These are phyloP conservation scores for Callionymus lyra DNA, from an alignment of 2,113 vertebrate species.

Conservation along the genomic window DNA sequence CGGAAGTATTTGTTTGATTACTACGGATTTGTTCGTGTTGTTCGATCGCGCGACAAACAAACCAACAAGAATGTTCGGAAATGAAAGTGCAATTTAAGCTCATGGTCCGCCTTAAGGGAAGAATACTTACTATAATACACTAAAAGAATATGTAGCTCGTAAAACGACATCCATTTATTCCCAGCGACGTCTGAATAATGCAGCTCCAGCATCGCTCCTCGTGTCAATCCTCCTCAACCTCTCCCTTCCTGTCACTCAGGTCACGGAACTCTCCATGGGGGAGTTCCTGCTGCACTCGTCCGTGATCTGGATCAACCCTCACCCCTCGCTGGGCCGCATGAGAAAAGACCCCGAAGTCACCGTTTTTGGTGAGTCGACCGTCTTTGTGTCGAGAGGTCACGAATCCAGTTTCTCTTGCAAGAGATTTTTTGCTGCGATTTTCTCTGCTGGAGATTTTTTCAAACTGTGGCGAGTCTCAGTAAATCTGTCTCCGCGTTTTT, in stretches of 20 bases:
- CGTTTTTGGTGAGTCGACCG: constrained; percentile 78
- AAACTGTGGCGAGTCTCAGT: no score
- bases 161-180: constrained; percentile 28
- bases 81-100: no score
- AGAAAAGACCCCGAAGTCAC: constrained; percentile 91
- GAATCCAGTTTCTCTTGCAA: no score
- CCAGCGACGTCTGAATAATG: constrained; percentile 37
- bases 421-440: no score
- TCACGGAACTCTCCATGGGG: constrained; percentile 96
- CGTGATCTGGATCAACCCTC: constrained; percentile 91
- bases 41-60: no score
- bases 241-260: constrained; percentile 56
- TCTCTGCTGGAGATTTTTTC: no score
- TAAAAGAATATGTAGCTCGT: constrained; percentile 36
- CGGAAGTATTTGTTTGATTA: no score
- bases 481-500: no score
- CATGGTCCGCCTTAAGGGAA: constrained; percentile 18
- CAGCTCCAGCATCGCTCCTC: constrained; percentile 8
- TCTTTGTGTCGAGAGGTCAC: not conserved
- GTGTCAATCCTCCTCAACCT: not conserved
- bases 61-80: no score
- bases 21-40: no score
- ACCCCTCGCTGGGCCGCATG: constrained; percentile 81
- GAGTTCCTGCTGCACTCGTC: constrained; percentile 91
- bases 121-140: constrained; percentile 33